Base-by-base conservation (phyloP, 2,888 invertebrate species). In the Iphiclides podalirius region DNA sequence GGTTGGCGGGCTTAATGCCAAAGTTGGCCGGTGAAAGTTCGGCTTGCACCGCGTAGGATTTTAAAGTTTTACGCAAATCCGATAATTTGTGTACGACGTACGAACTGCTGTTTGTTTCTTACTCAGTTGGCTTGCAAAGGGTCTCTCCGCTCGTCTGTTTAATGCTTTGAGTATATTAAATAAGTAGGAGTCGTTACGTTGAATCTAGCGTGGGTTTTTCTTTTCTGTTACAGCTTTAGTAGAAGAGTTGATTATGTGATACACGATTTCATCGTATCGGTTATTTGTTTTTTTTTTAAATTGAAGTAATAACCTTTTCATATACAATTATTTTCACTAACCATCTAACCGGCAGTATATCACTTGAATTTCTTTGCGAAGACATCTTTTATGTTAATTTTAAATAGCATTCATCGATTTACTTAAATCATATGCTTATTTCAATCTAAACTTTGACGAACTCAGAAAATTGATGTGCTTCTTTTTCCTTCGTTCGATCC, bases 21-120 rank as follows among this genome's bases (percentile, higher is more conserved):
- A 83, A 86, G 83, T 85, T 82, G 82, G 77, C 80, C 78, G 77
- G 79, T 78, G 79, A 83, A 86, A 84, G 80, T 84, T 82, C 59
- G 63, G 68, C 66, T 74, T 73, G 66, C 72, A 72, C 71, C 72
- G 74, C 73, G 76, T 75, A 71, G 75, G 72, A 79, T 79, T 82
- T 77, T 78, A 74, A 80, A 80, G 75, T 81, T 81, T 69, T 69
- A 80, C 72, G 75, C 76, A 77, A 80, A 83, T 83, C 74, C 70
- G 63, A 68, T 72, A 81, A 81, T 85, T 81, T 81, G 76, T 65
- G 69, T 72, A 67, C 60, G 62, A 57, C 70, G 70, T 60, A 53
- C 31, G 47, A 49, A 57, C 66, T 3, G 69, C 65, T 63, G 58
- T 52, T 56, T 54, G 40, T 50, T 39, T 39, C 44, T 44, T 34